A percentile compares a stretch with the other conserved stretches of the same genome.
phyloP scores from a whole-genome alignment of 2,113 vertebrate genomes.

The Halichoeres trimaculatus region DNA sequence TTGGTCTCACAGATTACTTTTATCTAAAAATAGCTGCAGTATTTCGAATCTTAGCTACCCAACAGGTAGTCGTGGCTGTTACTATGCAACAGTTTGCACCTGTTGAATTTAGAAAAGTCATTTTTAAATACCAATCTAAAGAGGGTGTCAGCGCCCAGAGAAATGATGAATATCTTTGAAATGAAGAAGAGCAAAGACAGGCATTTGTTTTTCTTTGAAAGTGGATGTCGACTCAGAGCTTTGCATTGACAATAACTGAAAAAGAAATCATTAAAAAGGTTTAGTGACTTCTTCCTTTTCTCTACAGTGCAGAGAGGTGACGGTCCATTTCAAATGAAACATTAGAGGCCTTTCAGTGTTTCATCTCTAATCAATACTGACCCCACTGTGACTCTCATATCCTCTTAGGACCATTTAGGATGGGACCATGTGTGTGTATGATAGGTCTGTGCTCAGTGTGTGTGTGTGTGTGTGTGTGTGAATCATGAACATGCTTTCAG shows the following conservation, averaged over 20 bases:
- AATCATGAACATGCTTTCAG: conserved; percentile 33
- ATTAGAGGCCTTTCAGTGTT: conserved; percentile 51
- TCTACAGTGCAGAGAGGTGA: conserved; percentile 23
- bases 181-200: conserved; percentile 1
- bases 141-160: not conserved
- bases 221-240: not conserved
- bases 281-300: conserved; percentile 12
- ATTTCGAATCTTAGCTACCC: conserved; percentile 25
- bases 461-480: conserved; percentile 13
- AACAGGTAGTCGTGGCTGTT: conserved; percentile 56
- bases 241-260: not conserved
- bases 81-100: conserved; percentile 76
- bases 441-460: conserved; percentile 12
- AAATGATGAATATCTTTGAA: not conserved
- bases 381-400: conserved; percentile 52
- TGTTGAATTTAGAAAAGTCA: conserved; percentile 61
- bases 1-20: conserved; percentile 42
- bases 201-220: not conserved
- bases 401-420: conserved; percentile 60
- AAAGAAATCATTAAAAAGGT: conserved; percentile 43
- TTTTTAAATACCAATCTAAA: conserved; percentile 32
- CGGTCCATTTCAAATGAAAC: conserved; percentile 62
- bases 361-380: conserved; percentile 69
- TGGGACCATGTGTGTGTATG: conserved; percentile 23
- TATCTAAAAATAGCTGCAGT: conserved; percentile 46